Evolutionary conservation across 2,797 vertebrate genomes (phyloP), one percentile per base, ranked within the genome.

Genomic region (Leptoclinus maculatus): DNA sequence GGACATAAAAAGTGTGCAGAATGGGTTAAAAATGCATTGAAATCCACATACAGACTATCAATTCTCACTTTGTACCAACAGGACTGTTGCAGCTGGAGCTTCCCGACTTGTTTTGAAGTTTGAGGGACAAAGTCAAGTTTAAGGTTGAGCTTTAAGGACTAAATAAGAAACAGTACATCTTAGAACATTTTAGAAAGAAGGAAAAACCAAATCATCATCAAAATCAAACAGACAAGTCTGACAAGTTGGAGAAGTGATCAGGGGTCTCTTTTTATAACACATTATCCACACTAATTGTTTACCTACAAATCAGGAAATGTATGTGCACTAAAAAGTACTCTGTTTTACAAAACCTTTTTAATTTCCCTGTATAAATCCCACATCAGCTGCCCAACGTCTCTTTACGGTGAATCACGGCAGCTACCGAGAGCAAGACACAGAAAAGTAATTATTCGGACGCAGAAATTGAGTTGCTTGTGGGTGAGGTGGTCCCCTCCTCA

Each of bases 1-100:
- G 43, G 9, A 63, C 2, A 66, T 16, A 21, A 32, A 71, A 70
- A 66, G 59, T 1, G 3, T 3, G 17, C 2, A 69, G 8, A 70
- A 68, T 41, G 5, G 10, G 6, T 64, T 53, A 67, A 27, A 34
- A 23, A 72, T 39, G 0, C 16, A 76, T 49, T 72, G 2, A 38
- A 67, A 14, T 38, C n/a, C 7, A 34, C 21, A 32, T n/a, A 0
- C 14, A 54, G 16, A 19, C 13, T 25, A 17, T 57, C 1, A 45
- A 0, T 13, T 25, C 39, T 53, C n/a, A 23, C 0, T 0, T 21
- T 65, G 2, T 75, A 86, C 80, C 79, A 67, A 27, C 27, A 76
- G 77, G 23, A 2, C 1, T 25, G 57, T 10, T 25, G 36, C 39
- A 45, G 23, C 45, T 57, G 75, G 4, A 29, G 68, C 2, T 49